Evolutionary conservation across 2,113 vertebrate genomes (phyloP).

Genomic region (Carassius carassius): DNA sequence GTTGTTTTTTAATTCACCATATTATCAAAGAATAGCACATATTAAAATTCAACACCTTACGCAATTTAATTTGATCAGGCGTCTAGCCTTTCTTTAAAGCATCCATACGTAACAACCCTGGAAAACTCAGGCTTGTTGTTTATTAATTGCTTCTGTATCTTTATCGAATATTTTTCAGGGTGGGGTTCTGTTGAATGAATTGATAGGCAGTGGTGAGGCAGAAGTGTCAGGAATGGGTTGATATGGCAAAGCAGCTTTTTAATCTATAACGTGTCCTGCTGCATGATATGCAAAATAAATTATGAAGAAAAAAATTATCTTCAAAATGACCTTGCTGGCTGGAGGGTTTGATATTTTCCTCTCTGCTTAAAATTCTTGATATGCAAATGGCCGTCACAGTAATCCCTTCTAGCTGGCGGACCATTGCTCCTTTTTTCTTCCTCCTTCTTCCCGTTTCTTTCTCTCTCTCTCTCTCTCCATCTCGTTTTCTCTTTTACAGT

Average conservation of each 20-base stretch:
- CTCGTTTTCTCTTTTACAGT: conserved; percentile 45
- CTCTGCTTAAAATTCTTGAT: conserved; percentile 77
- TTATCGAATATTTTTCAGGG: conserved; percentile 56
- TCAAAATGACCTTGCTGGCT: conserved; percentile 81
- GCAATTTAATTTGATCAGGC: not conserved
- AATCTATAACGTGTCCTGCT: conserved; percentile 68
- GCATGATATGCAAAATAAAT: conserved; percentile 76
- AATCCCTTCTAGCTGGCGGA: conserved; percentile 71
- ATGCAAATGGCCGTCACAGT: conserved; percentile 76
- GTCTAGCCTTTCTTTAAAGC: not conserved
- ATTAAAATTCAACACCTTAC: not conserved
- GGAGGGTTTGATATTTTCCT: conserved; percentile 80
- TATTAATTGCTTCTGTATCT: conserved; percentile 51
- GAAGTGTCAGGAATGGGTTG: conserved; percentile 71
- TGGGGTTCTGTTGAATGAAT: conserved; percentile 55
- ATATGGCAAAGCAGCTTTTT: conserved; percentile 75
- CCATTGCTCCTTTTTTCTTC: conserved; percentile 41
- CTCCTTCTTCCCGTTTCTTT: not conserved
- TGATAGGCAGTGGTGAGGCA: conserved; percentile 65
- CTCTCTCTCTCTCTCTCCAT: conserved; percentile 55
- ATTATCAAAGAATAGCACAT: no score
- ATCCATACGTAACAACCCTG: not conserved
- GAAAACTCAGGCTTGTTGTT: conserved; percentile 15
- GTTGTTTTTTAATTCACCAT: no score
- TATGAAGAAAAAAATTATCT: conserved; percentile 75